Evolutionary conservation across 53 echinoderm and acorn worm genomes (phyloP).

Genomic region (Holothuria scabra): DNA sequence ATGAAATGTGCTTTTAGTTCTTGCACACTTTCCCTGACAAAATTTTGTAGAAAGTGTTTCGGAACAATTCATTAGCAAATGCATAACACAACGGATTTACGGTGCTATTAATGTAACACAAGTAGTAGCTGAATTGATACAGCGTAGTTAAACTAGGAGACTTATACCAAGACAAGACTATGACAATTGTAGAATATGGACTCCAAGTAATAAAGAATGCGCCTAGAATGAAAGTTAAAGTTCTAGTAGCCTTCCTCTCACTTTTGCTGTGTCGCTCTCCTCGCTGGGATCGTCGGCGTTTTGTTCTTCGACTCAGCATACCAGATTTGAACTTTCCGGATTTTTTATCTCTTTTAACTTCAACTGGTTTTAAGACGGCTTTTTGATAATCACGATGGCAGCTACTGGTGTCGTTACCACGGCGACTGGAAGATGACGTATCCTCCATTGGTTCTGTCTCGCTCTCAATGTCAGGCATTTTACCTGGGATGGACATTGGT

Average conservation of each 20-base stretch:
- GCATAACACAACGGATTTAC: constrained; percentile 97
- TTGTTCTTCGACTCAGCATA: constrained; percentile 62
- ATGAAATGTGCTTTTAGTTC: constrained; percentile 16
- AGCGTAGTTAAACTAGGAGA: constrained; percentile 48
- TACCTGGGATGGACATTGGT: constrained; percentile 53
- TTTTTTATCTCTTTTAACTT: constrained; percentile 60
- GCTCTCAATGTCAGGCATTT: constrained; percentile 69
- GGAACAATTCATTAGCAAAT: constrained; percentile 97
- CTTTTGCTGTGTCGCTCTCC: constrained; percentile 90
- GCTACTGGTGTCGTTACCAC: constrained; percentile 56
- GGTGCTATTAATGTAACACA: constrained; percentile 97
- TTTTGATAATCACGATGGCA: constrained; percentile 55
- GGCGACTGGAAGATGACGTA: constrained; percentile 86
- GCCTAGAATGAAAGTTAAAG: constrained; percentile 91
- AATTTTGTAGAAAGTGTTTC: constrained; percentile 87
- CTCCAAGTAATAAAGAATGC: constrained; percentile 97
- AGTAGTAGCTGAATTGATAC: constrained; percentile 91
- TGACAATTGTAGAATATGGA: constrained; percentile 90
- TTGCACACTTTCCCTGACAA: constrained; percentile 81
- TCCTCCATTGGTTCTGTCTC: constrained; percentile 87
- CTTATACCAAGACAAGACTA: constrained; percentile 79
- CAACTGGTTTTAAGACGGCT: constrained; percentile 25
- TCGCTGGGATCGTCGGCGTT: constrained; percentile 70
- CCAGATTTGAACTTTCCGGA: constrained; percentile 65
- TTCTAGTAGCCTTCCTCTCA: constrained; percentile 90